These are phyloP conservation scores for Rhipidura dahli DNA, from an alignment of 2,113 vertebrate genomes.

Conservation along the genomic window DNA sequence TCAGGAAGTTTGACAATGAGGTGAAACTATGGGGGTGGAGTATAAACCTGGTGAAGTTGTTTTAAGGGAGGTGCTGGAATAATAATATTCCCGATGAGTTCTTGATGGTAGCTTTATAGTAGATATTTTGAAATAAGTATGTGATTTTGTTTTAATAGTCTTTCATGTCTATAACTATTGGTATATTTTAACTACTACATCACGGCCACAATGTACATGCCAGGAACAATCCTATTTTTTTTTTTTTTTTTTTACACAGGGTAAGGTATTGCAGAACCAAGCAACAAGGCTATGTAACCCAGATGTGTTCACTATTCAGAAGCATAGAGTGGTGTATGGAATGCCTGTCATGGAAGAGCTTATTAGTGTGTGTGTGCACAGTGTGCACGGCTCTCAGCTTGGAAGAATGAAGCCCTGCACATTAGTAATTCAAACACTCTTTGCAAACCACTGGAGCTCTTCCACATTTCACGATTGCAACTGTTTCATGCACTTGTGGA, in stretches of 20 bases:
- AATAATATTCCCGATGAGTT: neutral
- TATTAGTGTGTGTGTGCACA: neutral
- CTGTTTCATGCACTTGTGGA: neutral
- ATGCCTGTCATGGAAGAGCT: neutral
- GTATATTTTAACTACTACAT: neutral
- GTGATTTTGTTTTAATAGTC: neutral
- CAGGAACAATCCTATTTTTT: neutral
- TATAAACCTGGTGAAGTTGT: neutral
- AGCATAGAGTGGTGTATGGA: fast-evolving
- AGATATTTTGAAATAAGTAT: neutral
- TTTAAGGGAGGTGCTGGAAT: neutral
- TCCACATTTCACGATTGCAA: neutral
- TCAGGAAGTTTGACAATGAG: neutral
- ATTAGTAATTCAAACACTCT: neutral
- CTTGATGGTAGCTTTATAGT: neutral
- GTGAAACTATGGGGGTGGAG: neutral
- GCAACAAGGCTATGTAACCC: neutral
- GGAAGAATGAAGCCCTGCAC: neutral
- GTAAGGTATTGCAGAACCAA: neutral
- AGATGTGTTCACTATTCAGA: neutral
- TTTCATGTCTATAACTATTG: neutral
- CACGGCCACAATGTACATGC: neutral
- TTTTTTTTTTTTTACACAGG: neutral
- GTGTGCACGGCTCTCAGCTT: neutral
- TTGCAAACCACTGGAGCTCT: neutral